These are phyloP conservation scores for Salticus scenicus DNA, from an alignment of 2,888 invertebrate species.

Conservation along the genomic window DNA sequence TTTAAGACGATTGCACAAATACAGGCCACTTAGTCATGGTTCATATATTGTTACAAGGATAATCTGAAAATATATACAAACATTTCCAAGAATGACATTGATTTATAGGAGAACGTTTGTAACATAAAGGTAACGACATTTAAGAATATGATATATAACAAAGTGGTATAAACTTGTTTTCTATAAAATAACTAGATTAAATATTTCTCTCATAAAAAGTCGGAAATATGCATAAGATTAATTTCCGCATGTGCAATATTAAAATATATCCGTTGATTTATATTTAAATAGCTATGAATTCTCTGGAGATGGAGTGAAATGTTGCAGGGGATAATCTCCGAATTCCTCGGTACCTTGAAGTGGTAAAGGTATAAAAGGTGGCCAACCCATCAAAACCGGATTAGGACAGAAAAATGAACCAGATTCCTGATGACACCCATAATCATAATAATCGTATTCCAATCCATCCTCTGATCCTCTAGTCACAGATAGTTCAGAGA, in stretches of 20 bases:
- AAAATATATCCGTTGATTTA: background rate
- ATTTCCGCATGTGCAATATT: background rate
- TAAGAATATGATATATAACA: background rate
- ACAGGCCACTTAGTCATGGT: no score
- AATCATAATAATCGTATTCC: constrained; percentile 73
- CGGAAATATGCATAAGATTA: background rate
- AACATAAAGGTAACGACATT: background rate
- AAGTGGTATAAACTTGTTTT: background rate
- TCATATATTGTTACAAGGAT: no score
- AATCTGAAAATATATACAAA: no score
- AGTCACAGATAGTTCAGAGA: constrained; percentile 60
- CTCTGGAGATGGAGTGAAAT: constrained; percentile 65
- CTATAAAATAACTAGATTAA: constrained; percentile 10
- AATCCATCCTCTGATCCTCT: constrained; percentile 71
- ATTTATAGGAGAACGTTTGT: constrained; percentile 1
- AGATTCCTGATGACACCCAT: constrained; percentile 71
- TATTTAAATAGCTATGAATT: constrained; percentile 26
- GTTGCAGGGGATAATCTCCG: constrained; percentile 63
- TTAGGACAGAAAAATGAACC: constrained; percentile 72
- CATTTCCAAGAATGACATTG: background rate
- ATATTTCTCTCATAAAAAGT: constrained; percentile 7
- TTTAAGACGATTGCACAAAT: no score
- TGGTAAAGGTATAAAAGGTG: constrained; percentile 71
- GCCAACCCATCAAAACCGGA: constrained; percentile 71
- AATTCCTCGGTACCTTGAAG: constrained; percentile 64